Evolutionary conservation across 2,113 vertebrate genomes (phyloP).

Genomic region (Phoxinus phoxinus): DNA sequence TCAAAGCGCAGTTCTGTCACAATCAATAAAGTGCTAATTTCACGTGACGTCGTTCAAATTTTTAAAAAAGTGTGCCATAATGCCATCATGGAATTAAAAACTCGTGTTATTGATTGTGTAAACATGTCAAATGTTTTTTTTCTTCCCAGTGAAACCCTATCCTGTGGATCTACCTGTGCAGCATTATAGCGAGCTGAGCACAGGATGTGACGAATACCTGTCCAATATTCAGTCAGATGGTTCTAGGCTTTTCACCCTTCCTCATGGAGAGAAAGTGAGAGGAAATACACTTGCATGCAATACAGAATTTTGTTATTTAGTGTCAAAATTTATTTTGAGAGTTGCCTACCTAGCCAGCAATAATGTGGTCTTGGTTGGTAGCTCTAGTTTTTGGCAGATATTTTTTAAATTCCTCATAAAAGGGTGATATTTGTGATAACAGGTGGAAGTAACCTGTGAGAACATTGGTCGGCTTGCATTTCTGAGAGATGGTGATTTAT

Average conservation of each 20-base stretch:
- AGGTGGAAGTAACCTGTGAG: slow-evolving; percentile 66
- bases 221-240: slow-evolving; percentile 17
- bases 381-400: not conserved
- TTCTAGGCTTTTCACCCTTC: slow-evolving; percentile 13
- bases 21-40: not conserved
- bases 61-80: not conserved
- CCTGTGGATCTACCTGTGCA: slow-evolving; percentile 40
- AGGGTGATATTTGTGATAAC: slow-evolving; percentile 3
- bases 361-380: not conserved
- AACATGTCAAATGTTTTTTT: not conserved
- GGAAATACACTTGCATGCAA: not conserved
- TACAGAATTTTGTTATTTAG: not conserved
- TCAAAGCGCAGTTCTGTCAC: not conserved
- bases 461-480: slow-evolving; percentile 65
- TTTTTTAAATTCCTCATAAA: not conserved
- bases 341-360: not conserved
- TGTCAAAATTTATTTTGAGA: not conserved
- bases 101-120: not conserved
- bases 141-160: slow-evolving; percentile 15
- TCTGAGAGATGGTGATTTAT: slow-evolving; percentile 66
- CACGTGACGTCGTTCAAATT: not conserved
- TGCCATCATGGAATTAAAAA: not conserved
- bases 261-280: slow-evolving; percentile 50
- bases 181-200: slow-evolving; percentile 25
- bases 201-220: slow-evolving; percentile 31